Percentiles rank a stretch among this genome's conserved stretches.
phyloP scores from a whole-genome alignment of 1,140 invertebrate genomes.

The Achroia grisella region DNA sequence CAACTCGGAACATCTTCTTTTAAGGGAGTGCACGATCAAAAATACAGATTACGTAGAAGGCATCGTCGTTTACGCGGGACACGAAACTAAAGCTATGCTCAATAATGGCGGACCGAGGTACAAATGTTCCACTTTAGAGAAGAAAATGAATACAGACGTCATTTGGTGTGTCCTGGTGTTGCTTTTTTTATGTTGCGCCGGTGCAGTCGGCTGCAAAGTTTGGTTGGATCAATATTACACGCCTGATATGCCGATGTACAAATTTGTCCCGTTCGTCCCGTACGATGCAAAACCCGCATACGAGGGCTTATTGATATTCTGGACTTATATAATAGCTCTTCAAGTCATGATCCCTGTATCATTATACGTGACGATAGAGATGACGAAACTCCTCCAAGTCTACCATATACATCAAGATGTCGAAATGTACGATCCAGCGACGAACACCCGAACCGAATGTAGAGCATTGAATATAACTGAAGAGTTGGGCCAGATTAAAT shows the following conservation, averaged over 20 bases:
- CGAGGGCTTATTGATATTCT: slow-evolving; percentile 93
- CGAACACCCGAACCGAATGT: slow-evolving; percentile 93
- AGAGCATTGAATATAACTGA: slow-evolving; percentile 97
- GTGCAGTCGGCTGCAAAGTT: slow-evolving; percentile 90
- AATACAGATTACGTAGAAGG: slow-evolving; percentile 94
- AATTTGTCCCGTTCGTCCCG: slow-evolving; percentile 78
- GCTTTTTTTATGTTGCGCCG: slow-evolving; percentile 91
- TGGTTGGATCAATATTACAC: slow-evolving; percentile 78
- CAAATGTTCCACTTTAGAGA: slow-evolving; percentile 93
- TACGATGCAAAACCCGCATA: slow-evolving; percentile 75
- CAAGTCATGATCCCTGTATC: slow-evolving; percentile 98
- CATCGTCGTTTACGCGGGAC: slow-evolving; percentile 97
- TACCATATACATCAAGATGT: slow-evolving; percentile 95
- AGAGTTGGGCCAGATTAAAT: slow-evolving; percentile 96
- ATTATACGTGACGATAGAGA: slow-evolving; percentile 96
- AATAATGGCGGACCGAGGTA: slow-evolving; percentile 97
- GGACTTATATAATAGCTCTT: slow-evolving; percentile 96
- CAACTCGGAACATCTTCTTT: slow-evolving; percentile 93
- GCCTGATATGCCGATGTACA: background rate
- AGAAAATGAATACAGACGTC: slow-evolving; percentile 96
- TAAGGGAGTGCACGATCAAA: slow-evolving; percentile 95
- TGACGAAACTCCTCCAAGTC: slow-evolving; percentile 96
- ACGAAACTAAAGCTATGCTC: slow-evolving; percentile 98
- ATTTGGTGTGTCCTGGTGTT: slow-evolving; percentile 97
- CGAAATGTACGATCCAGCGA: slow-evolving; percentile 87